Conservation (phyloP, 2,797 vertebrate species). For the Microcaecilia unicolor region DNA sequence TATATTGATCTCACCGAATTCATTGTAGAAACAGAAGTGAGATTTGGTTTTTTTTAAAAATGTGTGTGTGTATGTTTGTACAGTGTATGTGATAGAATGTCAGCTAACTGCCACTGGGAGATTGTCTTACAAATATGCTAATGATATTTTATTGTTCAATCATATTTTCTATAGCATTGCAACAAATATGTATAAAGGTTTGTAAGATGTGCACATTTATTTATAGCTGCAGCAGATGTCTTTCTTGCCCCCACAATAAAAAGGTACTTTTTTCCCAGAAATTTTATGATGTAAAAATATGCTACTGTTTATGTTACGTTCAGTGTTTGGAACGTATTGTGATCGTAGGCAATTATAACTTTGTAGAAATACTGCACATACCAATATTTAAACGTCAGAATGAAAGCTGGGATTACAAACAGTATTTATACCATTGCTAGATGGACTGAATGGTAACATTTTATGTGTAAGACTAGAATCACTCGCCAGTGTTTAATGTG, state of each 20-base stretch:
- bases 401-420: slow-evolving; percentile 45
- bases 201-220: slow-evolving; percentile 54
- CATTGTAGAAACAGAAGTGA: slow-evolving; percentile 19
- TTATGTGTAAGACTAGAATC: slow-evolving; percentile 8
- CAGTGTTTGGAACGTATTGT: slow-evolving; percentile 59
- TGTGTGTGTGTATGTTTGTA: slow-evolving; percentile 21
- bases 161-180: slow-evolving; percentile 49
- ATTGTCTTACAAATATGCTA: slow-evolving; percentile 37
- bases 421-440: slow-evolving; percentile 51
- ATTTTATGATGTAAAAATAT: slow-evolving; percentile 65
- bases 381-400: slow-evolving; percentile 54
- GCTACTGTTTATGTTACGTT: slow-evolving; percentile 57
- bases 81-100: slow-evolving; percentile 31
- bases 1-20: too few relatives aligned
- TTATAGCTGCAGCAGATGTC: slow-evolving; percentile 44
- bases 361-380: slow-evolving; percentile 44
- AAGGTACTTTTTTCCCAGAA: slow-evolving; percentile 75
- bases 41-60: slow-evolving; percentile 19
- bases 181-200: slow-evolving; percentile 44
- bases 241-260: slow-evolving; percentile 66
- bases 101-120: slow-evolving; percentile 31
- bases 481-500: slow-evolving; percentile 33
- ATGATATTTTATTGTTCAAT: slow-evolving; percentile 62
- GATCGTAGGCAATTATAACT: slow-evolving; percentile 52
- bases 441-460: slow-evolving; percentile 65